Conservation (phyloP, 2,113 vertebrate genomes). For the Anguilla rostrata region DNA sequence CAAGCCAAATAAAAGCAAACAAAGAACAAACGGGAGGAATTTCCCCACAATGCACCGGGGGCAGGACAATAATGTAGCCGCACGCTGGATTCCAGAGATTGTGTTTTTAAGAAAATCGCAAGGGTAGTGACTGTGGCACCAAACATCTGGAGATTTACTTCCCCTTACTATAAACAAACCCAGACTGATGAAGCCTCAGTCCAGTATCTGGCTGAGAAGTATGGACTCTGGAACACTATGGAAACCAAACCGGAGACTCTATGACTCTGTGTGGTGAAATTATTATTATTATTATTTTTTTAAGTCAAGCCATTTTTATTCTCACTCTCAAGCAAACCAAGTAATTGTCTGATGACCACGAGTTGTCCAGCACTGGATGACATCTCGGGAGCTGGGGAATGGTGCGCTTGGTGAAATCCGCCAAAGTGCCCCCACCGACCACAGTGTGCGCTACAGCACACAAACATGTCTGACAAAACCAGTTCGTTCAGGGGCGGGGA, state of each 20-base stretch:
- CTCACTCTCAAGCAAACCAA: not conserved
- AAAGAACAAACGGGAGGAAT: not conserved
- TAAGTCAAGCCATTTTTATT: not conserved
- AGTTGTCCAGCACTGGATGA: not conserved
- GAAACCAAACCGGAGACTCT: not conserved
- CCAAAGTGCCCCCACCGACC: too few relatives aligned
- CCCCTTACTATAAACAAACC: not conserved
- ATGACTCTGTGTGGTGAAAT: not conserved
- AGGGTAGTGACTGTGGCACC: not conserved
- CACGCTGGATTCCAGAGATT: constrained; percentile 27
- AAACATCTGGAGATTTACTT: not conserved
- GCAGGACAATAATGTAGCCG: not conserved
- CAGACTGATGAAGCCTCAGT: not conserved
- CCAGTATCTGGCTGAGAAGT: not conserved
- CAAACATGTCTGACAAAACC: not conserved
- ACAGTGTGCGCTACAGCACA: not conserved
- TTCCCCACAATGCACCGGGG: not conserved
- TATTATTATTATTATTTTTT: not conserved
- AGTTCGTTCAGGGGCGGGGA: too few relatives aligned
- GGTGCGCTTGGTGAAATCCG: too few relatives aligned
- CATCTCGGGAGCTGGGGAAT: too few relatives aligned
- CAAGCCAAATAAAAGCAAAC: not conserved
- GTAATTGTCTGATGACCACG: not conserved
- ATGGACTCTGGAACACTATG: not conserved
- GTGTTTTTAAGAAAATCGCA: constrained; percentile 5